Conservation (phyloP, 2,797 vertebrate genomes). For the Ctenopoma kingsleyae region DNA sequence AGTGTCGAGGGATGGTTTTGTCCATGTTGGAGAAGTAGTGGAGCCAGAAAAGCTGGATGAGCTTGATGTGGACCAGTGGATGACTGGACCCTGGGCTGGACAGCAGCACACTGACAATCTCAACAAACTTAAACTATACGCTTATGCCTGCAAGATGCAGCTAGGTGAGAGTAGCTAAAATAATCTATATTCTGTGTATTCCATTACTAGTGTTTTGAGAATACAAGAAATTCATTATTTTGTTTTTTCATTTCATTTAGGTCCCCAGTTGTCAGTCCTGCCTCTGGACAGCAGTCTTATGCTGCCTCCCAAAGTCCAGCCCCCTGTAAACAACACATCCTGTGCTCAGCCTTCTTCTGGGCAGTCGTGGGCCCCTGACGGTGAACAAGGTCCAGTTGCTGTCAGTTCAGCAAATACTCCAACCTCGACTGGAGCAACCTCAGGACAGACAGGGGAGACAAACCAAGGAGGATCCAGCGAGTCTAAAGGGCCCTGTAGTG, state of each 20-base stretch:
- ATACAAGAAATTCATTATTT: not conserved
- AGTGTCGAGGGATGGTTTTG: conserved; percentile 92
- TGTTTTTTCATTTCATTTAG: conserved; percentile 67
- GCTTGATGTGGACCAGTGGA: conserved; percentile 91
- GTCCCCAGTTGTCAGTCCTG: conserved; percentile 92
- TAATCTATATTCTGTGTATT: not conserved
- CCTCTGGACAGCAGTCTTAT: conserved; percentile 92
- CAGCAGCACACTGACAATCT: conserved; percentile 95
- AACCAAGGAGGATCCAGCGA: conserved; percentile 81
- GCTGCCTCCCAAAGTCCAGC: conserved; percentile 89
- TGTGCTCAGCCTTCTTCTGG: conserved; percentile 67
- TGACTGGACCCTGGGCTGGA: conserved; percentile 90
- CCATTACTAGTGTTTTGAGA: not conserved
- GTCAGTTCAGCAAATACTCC: conserved; percentile 76
- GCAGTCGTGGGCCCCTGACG: conserved; percentile 81
- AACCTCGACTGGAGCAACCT: conserved; percentile 73
- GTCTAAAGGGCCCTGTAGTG: conserved; percentile 78
- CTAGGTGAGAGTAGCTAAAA: conserved; percentile 85
- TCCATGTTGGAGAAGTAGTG: conserved; percentile 90
- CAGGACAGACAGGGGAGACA: conserved; percentile 85
- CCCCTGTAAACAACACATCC: conserved; percentile 60
- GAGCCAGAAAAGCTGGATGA: conserved; percentile 87
- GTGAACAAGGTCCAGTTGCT: conserved; percentile 69
- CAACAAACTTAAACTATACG: conserved; percentile 94
- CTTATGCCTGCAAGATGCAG: conserved; percentile 93